phyloP scores from a whole-genome alignment of 1,140 invertebrate genomes.

The Nephila pilipes region DNA sequence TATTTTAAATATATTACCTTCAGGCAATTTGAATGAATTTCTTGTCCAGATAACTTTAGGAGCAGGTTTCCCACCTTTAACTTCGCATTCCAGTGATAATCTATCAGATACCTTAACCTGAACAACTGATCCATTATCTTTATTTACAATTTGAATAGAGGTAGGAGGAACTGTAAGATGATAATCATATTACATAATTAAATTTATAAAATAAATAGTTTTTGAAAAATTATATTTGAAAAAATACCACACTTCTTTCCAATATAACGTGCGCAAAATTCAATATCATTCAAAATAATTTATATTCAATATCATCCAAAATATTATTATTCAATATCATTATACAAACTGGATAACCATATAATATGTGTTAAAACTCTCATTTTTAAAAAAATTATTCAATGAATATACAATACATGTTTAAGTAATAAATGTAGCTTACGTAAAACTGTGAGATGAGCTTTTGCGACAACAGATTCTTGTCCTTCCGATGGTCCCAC shows the following conservation, averaged over 20 bases:
- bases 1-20: constrained; percentile 83
- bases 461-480: constrained; percentile 91
- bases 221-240: neutral
- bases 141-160: constrained; percentile 90
- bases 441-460: constrained; percentile 92
- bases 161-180: constrained; percentile 90
- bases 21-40: constrained; percentile 89
- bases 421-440: constrained; percentile 81
- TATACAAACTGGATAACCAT: too few relatives aligned
- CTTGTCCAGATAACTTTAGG: constrained; percentile 93
- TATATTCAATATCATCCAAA: too few relatives aligned
- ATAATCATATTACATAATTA: neutral
- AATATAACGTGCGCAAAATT: too few relatives aligned
- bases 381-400: too few relatives aligned
- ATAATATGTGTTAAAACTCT: too few relatives aligned
- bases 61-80: constrained; percentile 92
- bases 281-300: too few relatives aligned
- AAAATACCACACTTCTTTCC: too few relatives aligned
- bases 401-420: neutral
- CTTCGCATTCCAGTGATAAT: constrained; percentile 89
- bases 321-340: too few relatives aligned
- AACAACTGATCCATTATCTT: constrained; percentile 87
- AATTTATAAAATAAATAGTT: neutral
- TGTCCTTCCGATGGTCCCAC: constrained; percentile 87
- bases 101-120: constrained; percentile 92